Conservation (phyloP, 2,113 vertebrate genomes). For the Octodon degus region DNA sequence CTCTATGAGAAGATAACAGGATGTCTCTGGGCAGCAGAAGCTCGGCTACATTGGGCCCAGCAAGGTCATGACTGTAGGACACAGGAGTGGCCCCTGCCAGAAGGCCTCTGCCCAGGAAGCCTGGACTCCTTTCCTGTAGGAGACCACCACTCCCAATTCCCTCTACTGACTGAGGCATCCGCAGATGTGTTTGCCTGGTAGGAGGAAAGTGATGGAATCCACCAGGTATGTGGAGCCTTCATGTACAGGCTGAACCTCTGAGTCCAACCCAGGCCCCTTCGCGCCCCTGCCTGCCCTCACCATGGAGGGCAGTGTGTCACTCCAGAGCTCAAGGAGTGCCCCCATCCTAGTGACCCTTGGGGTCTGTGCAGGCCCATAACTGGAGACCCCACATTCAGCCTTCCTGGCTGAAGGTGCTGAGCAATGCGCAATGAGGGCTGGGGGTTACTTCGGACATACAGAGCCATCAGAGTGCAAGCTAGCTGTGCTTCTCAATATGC, state of each 20-base stretch:
- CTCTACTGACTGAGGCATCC: too few relatives aligned
- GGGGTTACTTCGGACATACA: neutral
- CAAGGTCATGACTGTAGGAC: accelerated
- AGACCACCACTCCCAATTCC: accelerated
- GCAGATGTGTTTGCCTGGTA: neutral
- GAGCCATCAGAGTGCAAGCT: neutral
- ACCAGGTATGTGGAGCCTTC: accelerated
- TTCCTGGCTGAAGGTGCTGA: neutral
- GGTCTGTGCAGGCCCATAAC: neutral
- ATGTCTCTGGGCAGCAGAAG: accelerated
- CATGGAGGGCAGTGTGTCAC: accelerated
- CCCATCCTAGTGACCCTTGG: accelerated
- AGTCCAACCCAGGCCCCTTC: neutral
- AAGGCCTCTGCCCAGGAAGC: neutral
- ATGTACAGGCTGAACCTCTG: accelerated
- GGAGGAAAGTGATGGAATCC: neutral
- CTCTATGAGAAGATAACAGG: too few relatives aligned
- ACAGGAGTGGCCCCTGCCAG: accelerated
- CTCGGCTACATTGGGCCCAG: accelerated
- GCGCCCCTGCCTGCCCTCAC: accelerated
- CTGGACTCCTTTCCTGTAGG: neutral
- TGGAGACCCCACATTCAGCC: neutral
- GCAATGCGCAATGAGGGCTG: accelerated
- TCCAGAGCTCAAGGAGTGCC: accelerated
- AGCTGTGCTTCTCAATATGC: neutral